Percentiles rank a stretch among this genome's conserved stretches.
phyloP scores from a whole-genome alignment of 2,797 vertebrate genomes.

The Podarcis siculus region DNA sequence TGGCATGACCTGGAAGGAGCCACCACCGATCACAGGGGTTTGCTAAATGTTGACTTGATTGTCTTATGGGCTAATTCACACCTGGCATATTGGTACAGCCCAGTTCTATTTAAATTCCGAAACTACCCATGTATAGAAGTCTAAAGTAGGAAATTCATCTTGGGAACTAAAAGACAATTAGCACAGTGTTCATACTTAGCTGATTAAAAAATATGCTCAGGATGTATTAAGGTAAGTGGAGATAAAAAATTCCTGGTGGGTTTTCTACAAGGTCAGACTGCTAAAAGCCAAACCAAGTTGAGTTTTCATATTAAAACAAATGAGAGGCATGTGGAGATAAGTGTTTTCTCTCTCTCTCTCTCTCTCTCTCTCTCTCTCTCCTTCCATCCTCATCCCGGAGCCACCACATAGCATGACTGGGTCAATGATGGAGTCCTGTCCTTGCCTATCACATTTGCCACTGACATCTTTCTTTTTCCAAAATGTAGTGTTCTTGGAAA shows the following conservation, averaged over 20 bases:
- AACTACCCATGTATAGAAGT: background rate
- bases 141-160: background rate
- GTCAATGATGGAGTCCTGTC: too few relatives aligned
- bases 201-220: background rate
- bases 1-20: too few relatives aligned
- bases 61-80: background rate
- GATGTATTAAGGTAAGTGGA: background rate
- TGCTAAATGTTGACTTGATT: background rate
- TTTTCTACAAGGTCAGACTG: background rate
- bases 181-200: background rate
- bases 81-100: background rate
- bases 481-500: too few relatives aligned
- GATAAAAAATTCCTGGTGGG: constrained; percentile 13
- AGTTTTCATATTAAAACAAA: background rate
- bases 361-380: too few relatives aligned
- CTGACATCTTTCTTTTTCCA: too few relatives aligned
- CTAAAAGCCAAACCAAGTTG: background rate
- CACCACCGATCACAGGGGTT: background rate
- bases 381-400: background rate
- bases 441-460: too few relatives aligned
- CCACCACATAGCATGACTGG: too few relatives aligned
- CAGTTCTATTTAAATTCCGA: background rate
- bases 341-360: background rate
- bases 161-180: background rate
- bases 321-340: background rate